Evolutionary conservation across 2,113 vertebrate species (phyloP).

Genomic region (Machaerirhynchus nigripectus): DNA sequence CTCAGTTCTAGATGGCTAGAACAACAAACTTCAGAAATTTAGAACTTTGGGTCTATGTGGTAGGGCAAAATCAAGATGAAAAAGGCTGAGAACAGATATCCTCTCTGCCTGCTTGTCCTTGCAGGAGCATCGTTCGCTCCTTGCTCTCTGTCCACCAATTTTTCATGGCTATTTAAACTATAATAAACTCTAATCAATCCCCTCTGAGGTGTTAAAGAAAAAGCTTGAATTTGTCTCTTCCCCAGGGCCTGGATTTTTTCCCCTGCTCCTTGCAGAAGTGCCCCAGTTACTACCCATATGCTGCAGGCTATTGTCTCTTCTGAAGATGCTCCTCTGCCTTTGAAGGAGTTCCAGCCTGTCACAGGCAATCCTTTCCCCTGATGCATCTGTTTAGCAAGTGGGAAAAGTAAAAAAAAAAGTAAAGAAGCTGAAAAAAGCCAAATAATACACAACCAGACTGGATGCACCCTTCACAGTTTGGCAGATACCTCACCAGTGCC

Average conservation of each 20-base stretch:
- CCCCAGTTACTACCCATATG: fast-evolving
- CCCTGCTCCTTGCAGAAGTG: not conserved
- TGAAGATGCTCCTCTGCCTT: not conserved
- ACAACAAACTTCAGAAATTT: not conserved
- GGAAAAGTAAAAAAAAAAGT: not conserved
- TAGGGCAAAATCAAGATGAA: not conserved
- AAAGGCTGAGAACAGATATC: not conserved
- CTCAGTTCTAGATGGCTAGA: not conserved
- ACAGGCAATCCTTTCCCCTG: not conserved
- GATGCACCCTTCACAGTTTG: not conserved
- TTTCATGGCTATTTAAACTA: not conserved
- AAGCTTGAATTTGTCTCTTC: not conserved
- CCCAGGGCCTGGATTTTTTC: not conserved
- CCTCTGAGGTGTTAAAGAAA: not conserved
- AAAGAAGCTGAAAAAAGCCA: too few species aligned
- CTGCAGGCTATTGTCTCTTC: not conserved
- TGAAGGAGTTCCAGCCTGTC: not conserved
- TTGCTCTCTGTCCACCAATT: not conserved
- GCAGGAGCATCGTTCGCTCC: not conserved
- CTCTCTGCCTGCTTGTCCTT: not conserved
- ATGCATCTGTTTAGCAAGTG: fast-evolving
- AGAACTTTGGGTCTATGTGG: not conserved
- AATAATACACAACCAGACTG: not conserved
- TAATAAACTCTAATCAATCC: not conserved
- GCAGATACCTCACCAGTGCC: fast-evolving